phyloP scores from a whole-genome alignment of 2,888 invertebrate genomes.

The Griposia aprilina region DNA sequence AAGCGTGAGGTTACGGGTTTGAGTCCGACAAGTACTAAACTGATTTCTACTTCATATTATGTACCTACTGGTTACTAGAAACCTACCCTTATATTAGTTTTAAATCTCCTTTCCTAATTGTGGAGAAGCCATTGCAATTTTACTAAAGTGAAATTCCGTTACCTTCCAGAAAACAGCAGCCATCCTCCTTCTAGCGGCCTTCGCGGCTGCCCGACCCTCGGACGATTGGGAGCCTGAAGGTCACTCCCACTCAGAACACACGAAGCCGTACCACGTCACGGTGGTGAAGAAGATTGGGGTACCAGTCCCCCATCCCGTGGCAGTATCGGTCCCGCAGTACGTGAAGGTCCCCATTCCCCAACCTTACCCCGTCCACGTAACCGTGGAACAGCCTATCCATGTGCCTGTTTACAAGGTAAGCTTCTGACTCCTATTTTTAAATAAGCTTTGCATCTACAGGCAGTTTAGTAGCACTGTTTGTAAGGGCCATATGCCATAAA shows the following conservation, averaged over 20 bases:
- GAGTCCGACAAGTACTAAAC: not conserved
- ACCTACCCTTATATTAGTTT: not conserved
- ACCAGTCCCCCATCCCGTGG: slow-evolving; percentile 94
- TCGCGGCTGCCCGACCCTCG: slow-evolving; percentile 80
- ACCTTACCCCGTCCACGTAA: slow-evolving; percentile 93
- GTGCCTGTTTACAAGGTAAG: slow-evolving; percentile 93
- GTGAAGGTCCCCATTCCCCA: slow-evolving; percentile 94
- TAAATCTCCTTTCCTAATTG: not conserved
- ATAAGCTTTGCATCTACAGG: not conserved
- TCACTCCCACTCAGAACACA: slow-evolving; percentile 92
- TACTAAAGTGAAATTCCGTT: not conserved
- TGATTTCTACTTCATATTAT: not conserved
- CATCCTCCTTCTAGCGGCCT: slow-evolving; percentile 79
- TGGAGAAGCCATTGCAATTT: not conserved
- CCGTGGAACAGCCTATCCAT: slow-evolving; percentile 93
- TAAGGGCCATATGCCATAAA: too few species aligned
- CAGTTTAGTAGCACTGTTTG: too few species aligned
- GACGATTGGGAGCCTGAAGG: slow-evolving; percentile 90
- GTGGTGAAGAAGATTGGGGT: slow-evolving; percentile 93
- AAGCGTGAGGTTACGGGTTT: not conserved
- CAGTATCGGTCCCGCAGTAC: slow-evolving; percentile 93
- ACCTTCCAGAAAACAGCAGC: slow-evolving; percentile 84
- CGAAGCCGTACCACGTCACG: slow-evolving; percentile 93
- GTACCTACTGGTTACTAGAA: not conserved
- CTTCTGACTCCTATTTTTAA: not conserved